Evolutionary conservation across 2,888 invertebrate genomes (phyloP), one percentile per base, ranked within the genome.

Genomic region (Synergus umbraculus): DNA sequence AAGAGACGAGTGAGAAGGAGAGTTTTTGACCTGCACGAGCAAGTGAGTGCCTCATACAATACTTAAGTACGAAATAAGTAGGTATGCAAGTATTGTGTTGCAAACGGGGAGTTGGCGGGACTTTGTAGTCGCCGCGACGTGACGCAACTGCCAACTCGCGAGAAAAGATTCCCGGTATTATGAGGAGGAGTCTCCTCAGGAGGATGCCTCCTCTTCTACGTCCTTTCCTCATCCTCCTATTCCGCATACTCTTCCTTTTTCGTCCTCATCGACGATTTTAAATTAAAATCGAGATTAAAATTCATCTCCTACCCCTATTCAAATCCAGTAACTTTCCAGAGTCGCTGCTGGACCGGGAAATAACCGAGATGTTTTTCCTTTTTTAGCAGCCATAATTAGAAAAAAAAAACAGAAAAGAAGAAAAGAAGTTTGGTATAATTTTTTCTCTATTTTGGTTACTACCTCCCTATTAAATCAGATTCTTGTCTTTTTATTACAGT

Each of bases 61-160:
- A 83, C 85, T 87, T 82, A 83, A 88, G 86, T 87, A 87, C 86
- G 86, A 87, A 87, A 88, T 89, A 87, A 88, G 87, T 87, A 88
- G 85, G 86, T 86, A 86, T 86, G 85, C 86, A 87, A 86, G 87
- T 87, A 86, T 87, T 86, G 88, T 87, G 79, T 80, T 65, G 82
- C 79, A 79, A 78, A 83, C 83, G 81, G 79, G 78, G 78, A 84
- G 82, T 81, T 80, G 86, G 82, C 84, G 84, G 84, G 87, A 87
- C 91, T 92, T 92, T 92, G 92, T 92, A 91, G 90, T 92, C 87
- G 90, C 91, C 91, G 92, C 91, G 90, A 92, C 92, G 92, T 92
- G 92, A 91, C 88, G 90, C 87, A 91, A 91, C 90, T 91, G 88
- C 88, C 87, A 91, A 91, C 89, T 87, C 86, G 83, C 87, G 87